Evolutionary conservation across 2,888 invertebrate genomes (phyloP).

Genomic region (Tachina fera): DNA sequence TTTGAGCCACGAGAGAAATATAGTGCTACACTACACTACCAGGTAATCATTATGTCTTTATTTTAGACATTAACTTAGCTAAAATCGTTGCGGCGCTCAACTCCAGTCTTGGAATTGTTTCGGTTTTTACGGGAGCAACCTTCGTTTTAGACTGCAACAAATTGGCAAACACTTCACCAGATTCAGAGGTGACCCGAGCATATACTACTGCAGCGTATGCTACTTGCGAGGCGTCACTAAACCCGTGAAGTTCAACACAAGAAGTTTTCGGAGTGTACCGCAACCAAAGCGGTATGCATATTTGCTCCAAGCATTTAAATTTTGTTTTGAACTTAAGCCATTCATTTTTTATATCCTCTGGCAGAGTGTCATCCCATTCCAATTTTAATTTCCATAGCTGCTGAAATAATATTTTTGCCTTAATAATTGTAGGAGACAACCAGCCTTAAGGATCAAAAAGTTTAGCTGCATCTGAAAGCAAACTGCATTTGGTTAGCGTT

Average conservation of each 20-base stretch:
- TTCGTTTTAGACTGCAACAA: constrained; percentile 40
- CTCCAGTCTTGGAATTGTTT: constrained; percentile 8
- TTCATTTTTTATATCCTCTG: constrained; percentile 25
- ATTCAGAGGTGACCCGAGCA: constrained; percentile 33
- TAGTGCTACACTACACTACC: constrained; percentile 7
- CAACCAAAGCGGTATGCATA: constrained; percentile 55
- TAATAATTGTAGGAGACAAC: constrained; percentile 61
- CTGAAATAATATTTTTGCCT: constrained; percentile 52
- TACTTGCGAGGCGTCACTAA: no score
- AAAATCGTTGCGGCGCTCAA: no score
- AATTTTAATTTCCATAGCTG: background rate
- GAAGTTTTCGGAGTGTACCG: constrained; percentile 1
- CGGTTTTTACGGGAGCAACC: constrained; percentile 23
- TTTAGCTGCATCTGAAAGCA: constrained; percentile 60
- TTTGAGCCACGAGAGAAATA: no score
- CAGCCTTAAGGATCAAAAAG: constrained; percentile 67
- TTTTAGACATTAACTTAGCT: no score
- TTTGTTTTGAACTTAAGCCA: constrained; percentile 48
- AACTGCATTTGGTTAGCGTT: constrained; percentile 29
- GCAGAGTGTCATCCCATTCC: background rate
- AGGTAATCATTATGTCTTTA: background rate
- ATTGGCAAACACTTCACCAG: constrained; percentile 20
- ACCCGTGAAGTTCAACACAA: constrained; percentile 19
- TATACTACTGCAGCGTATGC: constrained; percentile 61
- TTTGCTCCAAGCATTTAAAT: constrained; percentile 9